Evolutionary conservation across 2,113 vertebrate genomes (phyloP).

Genomic region (Agapornis roseicollis): DNA sequence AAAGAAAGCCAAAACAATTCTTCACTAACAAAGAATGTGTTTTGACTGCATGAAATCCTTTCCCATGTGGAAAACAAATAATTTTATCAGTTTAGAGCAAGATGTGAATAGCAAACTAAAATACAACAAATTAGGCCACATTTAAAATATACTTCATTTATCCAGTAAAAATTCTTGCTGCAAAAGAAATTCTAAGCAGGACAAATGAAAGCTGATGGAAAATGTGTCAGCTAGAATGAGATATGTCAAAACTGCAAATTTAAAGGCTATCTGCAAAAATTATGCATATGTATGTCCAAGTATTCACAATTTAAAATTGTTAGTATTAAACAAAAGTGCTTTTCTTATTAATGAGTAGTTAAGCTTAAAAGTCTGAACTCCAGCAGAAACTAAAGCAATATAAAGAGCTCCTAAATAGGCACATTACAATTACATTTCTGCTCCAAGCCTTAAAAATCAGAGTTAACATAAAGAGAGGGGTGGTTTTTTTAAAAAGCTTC

Average conservation of each 20-base stretch:
- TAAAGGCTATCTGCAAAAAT: background rate
- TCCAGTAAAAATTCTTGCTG: background rate
- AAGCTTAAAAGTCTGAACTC: background rate
- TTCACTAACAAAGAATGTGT: background rate
- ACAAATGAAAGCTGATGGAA: background rate
- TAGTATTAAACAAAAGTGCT: background rate
- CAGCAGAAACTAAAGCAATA: background rate
- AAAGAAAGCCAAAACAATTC: background rate
- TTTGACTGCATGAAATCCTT: slow-evolving; percentile 28
- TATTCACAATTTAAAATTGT: background rate
- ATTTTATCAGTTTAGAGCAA: slow-evolving; percentile 17
- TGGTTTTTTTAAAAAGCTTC: background rate
- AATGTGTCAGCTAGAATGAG: background rate
- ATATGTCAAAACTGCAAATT: background rate
- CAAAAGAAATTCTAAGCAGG: background rate
- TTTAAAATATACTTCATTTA: background rate
- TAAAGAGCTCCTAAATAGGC: background rate
- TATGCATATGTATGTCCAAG: background rate
- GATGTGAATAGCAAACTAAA: slow-evolving; percentile 33
- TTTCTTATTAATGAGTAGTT: background rate
- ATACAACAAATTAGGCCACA: background rate
- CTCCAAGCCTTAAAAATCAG: background rate
- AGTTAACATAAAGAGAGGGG: background rate
- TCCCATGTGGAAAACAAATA: background rate
- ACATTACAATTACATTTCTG: background rate